Evolutionary conservation across 2,797 vertebrate genomes (phyloP).

Genomic region (Anomalospiza imberbis): DNA sequence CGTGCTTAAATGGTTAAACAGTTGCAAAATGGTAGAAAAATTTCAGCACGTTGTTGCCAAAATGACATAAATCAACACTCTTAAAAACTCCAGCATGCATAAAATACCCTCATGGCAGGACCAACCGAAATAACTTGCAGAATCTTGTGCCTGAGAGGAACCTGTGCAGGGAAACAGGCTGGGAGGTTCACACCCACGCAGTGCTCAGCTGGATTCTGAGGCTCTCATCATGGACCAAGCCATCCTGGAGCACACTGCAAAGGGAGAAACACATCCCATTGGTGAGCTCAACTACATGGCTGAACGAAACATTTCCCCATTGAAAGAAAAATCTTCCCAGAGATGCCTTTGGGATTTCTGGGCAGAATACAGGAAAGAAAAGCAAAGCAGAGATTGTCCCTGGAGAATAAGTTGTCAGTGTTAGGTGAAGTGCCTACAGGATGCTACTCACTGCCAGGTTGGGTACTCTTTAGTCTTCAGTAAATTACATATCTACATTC

Average conservation of each 20-base stretch:
- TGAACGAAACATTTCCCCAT: neutral
- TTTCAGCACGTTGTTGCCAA: accelerated
- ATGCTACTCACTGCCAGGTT: neutral
- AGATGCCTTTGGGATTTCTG: neutral
- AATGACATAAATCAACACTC: neutral
- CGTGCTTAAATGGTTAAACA: neutral
- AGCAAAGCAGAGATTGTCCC: neutral
- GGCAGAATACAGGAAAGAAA: neutral
- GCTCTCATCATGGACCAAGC: neutral
- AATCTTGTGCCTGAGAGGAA: neutral
- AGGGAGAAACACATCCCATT: neutral
- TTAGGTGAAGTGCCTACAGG: accelerated
- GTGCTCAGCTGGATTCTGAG: neutral
- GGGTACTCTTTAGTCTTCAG: neutral
- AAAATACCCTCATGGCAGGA: neutral
- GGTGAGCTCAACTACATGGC: neutral
- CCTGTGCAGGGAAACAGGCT: neutral
- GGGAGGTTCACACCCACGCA: neutral
- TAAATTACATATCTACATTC: neutral
- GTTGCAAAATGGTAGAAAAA: neutral
- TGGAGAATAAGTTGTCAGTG: accelerated
- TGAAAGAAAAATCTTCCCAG: neutral
- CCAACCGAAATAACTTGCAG: neutral
- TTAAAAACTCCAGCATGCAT: neutral
- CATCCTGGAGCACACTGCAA: neutral